phyloP scores from a whole-genome alignment of 2,888 invertebrate species.

The Brachylomia viminalis region DNA sequence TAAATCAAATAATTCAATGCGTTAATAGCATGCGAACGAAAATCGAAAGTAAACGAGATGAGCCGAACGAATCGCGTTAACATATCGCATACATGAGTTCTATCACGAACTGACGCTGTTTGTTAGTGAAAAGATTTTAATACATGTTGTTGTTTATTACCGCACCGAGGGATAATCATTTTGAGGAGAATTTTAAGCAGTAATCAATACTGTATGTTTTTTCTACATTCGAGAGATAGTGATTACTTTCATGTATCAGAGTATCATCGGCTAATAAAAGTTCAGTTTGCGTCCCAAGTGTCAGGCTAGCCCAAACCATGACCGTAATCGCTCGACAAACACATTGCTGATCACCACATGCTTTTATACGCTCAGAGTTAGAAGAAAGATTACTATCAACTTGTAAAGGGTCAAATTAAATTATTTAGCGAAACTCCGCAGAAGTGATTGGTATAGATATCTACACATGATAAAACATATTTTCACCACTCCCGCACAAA shows the following conservation, averaged over 20 bases:
- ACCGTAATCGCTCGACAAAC: neutral
- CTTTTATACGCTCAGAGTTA: no score
- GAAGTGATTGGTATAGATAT: no score
- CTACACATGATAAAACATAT: no score
- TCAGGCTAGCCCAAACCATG: no score
- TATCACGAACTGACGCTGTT: slow-evolving; percentile 24
- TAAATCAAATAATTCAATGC: neutral
- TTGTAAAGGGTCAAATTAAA: no score
- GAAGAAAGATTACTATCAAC: neutral
- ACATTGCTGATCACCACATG: neutral
- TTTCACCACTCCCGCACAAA: no score
- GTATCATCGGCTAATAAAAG: neutral
- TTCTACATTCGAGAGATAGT: neutral
- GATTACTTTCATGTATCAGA: neutral
- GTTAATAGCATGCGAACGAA: slow-evolving; percentile 21
- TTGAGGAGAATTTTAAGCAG: neutral
- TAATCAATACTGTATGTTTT: neutral
- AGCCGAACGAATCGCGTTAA: slow-evolving; percentile 40
- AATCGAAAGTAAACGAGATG: slow-evolving; percentile 51
- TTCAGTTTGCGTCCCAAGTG: neutral
- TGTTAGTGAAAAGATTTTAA: neutral
- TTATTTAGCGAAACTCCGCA: no score
- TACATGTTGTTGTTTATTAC: slow-evolving; percentile 20
- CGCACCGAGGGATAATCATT: neutral
- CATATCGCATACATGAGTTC: neutral